Base-by-base conservation (phyloP, 2,797 vertebrate species). In the Darevskia nairensis region DNA sequence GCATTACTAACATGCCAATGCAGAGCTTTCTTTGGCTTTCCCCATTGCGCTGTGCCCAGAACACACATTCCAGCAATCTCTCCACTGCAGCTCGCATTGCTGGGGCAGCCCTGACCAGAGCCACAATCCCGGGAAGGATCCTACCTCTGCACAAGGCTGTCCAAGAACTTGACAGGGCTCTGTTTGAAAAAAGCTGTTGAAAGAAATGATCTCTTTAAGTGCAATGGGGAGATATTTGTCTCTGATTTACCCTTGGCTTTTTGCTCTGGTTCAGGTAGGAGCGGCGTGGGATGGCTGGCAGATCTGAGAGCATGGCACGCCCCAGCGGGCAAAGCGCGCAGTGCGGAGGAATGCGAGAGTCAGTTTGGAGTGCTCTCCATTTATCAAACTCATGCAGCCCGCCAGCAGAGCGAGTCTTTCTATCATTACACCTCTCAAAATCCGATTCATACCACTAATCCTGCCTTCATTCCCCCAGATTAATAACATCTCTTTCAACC, bases 401-500 rank as follows among this genome's bases (percentile, higher is more conserved):
- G 98, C 98, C 98, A 98, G 97, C 98, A 98, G 99, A 99, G 98
- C 99, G 98, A 98, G 98, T 99, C 98, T 98, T 98, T 98, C 98
- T 97, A 99, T 99, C 99, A 99, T 99, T 99, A 99, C 98, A 98
- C 98, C 98, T 98, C 98, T 99, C 98, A 98, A 98, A 98, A 98
- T 98, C 98, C 98, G 98, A 99, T 99, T 98, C 98, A 97, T 99
- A 98, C 98, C 98, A 98, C 98, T 99, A 99, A 99, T 98, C 98
- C 98, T 99, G 99, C 98, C 99, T 99, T 98, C 98, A 98, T 98
- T 99, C 98, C 98, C 97, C 98, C 98, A 98, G 98, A 99, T 98
- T 99, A 99, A 99, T 99, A 99, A 99, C 99, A 99, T 99, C 99
- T 99, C 98, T 99, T 99, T 99, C 99, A 99, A 99, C 99, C 98